Conservation (phyloP, 92 coral and sea anemone genomes). For the Palythoa grandiflora region DNA sequence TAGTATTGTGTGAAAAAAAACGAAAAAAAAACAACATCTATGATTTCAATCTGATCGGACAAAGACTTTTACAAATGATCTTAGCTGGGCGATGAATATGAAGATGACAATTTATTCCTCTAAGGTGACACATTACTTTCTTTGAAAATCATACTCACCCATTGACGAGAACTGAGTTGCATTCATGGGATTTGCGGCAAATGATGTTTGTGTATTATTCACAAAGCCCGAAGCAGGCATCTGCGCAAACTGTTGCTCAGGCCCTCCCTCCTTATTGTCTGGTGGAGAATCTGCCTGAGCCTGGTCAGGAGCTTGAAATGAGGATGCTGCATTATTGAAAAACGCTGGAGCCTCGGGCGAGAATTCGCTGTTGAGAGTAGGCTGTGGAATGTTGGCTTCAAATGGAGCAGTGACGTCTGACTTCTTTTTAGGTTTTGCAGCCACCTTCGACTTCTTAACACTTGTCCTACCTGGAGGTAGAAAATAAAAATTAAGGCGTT, state of each 20-base stretch:
- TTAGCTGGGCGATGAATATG: too few species aligned
- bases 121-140: neutral
- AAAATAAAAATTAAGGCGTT: neutral
- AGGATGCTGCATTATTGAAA: neutral
- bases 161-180: constrained; percentile 32
- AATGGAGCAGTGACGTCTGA: constrained; percentile 34
- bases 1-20: too few species aligned
- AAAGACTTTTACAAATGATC: too few species aligned
- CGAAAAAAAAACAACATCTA: too few species aligned
- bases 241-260: constrained; percentile 18
- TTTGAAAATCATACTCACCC: neutral
- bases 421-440: constrained; percentile 26
- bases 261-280: constrained; percentile 14
- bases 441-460: constrained; percentile 36
- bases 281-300: constrained; percentile 7
- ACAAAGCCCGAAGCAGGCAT: constrained; percentile 24
- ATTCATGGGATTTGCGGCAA: constrained; percentile 20
- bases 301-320: neutral
- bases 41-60: too few species aligned
- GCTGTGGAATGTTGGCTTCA: constrained; percentile 15
- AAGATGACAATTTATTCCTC: too few species aligned
- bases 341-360: constrained; percentile 47
- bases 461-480: neutral
- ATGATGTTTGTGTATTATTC: constrained; percentile 17
- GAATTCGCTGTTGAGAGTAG: constrained; percentile 33